Conservation (phyloP, 2,113 vertebrate genomes). For the Euleptes europaea region DNA sequence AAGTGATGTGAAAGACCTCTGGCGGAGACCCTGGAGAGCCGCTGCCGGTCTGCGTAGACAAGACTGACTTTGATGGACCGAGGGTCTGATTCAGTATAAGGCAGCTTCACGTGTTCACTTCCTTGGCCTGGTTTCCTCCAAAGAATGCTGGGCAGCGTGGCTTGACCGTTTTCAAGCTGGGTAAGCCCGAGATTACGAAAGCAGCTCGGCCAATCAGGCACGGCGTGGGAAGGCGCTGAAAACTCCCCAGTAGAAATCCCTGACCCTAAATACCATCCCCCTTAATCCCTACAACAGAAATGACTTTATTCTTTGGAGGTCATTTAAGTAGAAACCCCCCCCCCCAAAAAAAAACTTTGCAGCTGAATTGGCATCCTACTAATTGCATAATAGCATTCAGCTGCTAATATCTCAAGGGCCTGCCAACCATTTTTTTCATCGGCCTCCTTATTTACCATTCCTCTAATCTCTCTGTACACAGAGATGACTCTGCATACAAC, state of each 20-base stretch:
- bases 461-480: slow-evolving; percentile 34
- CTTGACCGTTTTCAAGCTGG: too few relatives aligned
- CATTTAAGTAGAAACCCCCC: not conserved
- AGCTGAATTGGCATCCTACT: not conserved
- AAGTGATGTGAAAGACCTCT: too few relatives aligned
- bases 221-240: too few relatives aligned
- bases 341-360: not conserved
- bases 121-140: too few relatives aligned
- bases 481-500: not conserved
- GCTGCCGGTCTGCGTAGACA: too few relatives aligned
- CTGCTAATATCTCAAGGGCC: not conserved
- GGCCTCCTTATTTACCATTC: slow-evolving; percentile 35
- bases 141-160: too few relatives aligned
- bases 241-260: not conserved
- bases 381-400: not conserved
- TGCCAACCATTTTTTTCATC: slow-evolving; percentile 28
- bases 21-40: too few relatives aligned
- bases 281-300: not conserved
- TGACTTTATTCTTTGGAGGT: not conserved
- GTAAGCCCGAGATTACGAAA: too few relatives aligned
- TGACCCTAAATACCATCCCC: not conserved
- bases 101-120: too few relatives aligned
- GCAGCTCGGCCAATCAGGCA: too few relatives aligned
- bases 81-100: too few relatives aligned
- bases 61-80: too few relatives aligned